Evolutionary conservation across 1,140 invertebrate genomes (phyloP).

Genomic region (Cherax quadricarinatus): DNA sequence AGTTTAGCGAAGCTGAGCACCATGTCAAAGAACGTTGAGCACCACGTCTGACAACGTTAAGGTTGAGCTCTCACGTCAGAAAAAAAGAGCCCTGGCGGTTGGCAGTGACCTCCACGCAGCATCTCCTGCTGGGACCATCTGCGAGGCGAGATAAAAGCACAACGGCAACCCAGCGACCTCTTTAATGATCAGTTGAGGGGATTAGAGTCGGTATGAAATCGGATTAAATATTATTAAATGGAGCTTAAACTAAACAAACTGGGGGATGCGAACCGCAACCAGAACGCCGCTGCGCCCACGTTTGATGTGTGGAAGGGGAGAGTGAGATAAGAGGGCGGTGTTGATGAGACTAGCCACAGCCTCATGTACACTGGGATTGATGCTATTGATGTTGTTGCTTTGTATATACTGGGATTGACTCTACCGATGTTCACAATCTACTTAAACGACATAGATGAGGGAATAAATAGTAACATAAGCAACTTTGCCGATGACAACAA

Average conservation of each 20-base stretch:
- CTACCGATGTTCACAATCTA: no score
- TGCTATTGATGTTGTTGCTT: no score
- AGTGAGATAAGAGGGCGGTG: slow-evolving; percentile 29
- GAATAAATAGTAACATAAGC: no score
- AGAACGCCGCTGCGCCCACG: slow-evolving; percentile 37
- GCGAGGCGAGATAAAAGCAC: slow-evolving; percentile 68
- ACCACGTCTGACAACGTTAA: no score
- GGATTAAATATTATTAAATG: slow-evolving; percentile 73
- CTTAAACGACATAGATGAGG: no score
- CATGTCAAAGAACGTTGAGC: no score
- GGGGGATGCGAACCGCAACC: slow-evolving; percentile 64
- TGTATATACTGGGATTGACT: no score
- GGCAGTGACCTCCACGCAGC: neutral
- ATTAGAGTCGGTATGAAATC: slow-evolving; percentile 72
- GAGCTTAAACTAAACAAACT: slow-evolving; percentile 72
- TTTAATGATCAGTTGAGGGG: slow-evolving; percentile 72
- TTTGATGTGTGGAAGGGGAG: slow-evolving; percentile 66
- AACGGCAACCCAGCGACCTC: slow-evolving; percentile 59
- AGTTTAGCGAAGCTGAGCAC: no score
- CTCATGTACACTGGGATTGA: no score
- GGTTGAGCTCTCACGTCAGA: no score
- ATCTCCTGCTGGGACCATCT: slow-evolving; percentile 34
- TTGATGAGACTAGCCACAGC: slow-evolving; percentile 5
- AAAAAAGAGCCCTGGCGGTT: neutral
- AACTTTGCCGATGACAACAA: no score